A percentile compares a stretch with the other conserved stretches of the same genome.
Evolutionary conservation across 2,797 vertebrate species (phyloP).

Genomic region (Mareca strepera): DNA sequence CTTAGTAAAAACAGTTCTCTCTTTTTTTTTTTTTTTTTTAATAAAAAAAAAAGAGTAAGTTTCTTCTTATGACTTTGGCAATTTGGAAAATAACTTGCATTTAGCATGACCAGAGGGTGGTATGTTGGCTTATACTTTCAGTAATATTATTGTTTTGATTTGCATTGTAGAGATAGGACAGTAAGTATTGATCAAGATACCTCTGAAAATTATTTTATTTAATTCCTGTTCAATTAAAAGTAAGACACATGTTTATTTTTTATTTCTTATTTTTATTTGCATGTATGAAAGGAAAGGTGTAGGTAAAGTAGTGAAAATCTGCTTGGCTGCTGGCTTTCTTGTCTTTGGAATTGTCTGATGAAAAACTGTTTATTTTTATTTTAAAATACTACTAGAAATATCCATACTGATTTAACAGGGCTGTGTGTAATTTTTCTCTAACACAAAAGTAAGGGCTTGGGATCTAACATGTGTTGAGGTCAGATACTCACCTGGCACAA

Average conservation of each 20-base stretch:
- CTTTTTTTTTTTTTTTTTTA: not conserved
- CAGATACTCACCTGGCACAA: not conserved
- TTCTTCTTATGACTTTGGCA: not conserved
- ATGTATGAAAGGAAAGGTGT: rapidly evolving
- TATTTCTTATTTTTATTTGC: not conserved
- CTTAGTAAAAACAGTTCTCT: not conserved
- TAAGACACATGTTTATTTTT: not conserved
- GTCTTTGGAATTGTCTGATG: not conserved
- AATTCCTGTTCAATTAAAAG: not conserved
- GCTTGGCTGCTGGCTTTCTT: not conserved
- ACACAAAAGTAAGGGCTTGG: not conserved
- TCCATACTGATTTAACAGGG: not conserved
- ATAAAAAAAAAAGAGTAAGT: not conserved
- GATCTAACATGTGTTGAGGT: not conserved
- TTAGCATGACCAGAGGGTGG: not conserved
- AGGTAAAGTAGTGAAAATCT: not conserved
- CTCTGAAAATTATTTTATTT: not conserved
- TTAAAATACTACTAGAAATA: not conserved
- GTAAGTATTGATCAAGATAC: constrained; percentile 18
- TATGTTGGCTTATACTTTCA: not conserved
- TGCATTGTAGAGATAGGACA: not conserved
- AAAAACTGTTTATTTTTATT: not conserved
- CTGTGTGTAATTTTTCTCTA: not conserved
- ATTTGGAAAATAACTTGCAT: constrained; percentile 8
- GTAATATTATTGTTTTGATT: not conserved